phyloP scores from a whole-genome alignment of 37 sponge, comb jelly and placozoan genomes.

The Geodia barretti region DNA sequence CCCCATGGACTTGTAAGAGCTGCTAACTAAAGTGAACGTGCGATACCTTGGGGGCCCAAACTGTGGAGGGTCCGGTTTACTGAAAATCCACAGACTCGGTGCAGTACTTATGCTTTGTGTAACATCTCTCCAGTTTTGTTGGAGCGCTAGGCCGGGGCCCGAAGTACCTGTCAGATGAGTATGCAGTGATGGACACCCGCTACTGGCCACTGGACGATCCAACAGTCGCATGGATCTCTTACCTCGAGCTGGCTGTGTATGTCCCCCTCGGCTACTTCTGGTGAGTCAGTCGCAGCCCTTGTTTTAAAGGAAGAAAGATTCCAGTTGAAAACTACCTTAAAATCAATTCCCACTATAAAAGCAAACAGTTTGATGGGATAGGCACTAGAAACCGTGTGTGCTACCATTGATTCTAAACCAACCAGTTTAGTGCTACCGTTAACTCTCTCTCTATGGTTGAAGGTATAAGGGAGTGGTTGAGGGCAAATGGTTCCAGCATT shows the following conservation, averaged over 20 bases:
- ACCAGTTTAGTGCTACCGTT: too few relatives aligned
- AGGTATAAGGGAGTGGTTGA: slow-evolving; percentile 19
- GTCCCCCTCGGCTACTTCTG: slow-evolving; percentile 68
- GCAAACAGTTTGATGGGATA: too few relatives aligned
- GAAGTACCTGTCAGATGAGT: slow-evolving; percentile 74
- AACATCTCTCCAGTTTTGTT: slow-evolving; percentile 33
- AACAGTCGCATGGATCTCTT: slow-evolving; percentile 54
- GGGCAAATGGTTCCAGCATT: slow-evolving; percentile 20
- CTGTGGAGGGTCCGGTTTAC: background rate
- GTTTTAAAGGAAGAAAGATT: background rate
- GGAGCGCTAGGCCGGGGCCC: slow-evolving; percentile 70
- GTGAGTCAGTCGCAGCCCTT: slow-evolving; percentile 20
- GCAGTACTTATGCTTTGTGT: background rate
- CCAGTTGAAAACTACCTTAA: too few relatives aligned
- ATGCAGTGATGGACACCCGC: slow-evolving; percentile 74
- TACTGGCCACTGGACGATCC: slow-evolving; percentile 68
- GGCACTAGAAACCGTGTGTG: too few relatives aligned
- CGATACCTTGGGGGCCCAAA: background rate
- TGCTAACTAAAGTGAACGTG: background rate
- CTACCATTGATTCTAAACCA: too few relatives aligned
- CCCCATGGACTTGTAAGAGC: slow-evolving; percentile 51
- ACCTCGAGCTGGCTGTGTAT: slow-evolving; percentile 61
- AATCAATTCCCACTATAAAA: too few relatives aligned
- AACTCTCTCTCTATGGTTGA: background rate
- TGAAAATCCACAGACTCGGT: too few relatives aligned